Base-by-base conservation (phyloP, 2,888 invertebrate genomes). In the Caenorhabditis plicata region DNA sequence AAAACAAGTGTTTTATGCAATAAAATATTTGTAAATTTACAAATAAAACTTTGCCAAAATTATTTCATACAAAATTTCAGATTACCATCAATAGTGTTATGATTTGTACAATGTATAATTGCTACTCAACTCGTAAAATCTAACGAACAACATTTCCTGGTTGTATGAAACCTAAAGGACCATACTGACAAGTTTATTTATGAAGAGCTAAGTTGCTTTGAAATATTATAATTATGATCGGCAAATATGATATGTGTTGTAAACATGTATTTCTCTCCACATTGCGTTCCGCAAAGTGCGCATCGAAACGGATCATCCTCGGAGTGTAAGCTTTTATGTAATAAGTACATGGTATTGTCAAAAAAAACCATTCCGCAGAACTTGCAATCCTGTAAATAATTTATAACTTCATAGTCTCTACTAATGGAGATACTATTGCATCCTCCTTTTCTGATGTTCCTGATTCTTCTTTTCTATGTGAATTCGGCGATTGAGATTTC, bases 341-440 rank as follows among this genome's bases (percentile, higher is more conserved):
- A 86, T 84, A 94, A 92, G 84, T 93, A 94, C 52, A 95, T 86
- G 0, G 94, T 95, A 81, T 91, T 90, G 84, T 96, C 94, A 31
- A 92, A 91, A 84, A 93, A 96, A 41, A 90, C 88, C 79, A 96
- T 92, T 74, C 91, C 89, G 84, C 95, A 96, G 83, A 90, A 91
- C 22, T 88, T 86, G 83, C 94, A 94, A 62, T 74, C 72, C 68
- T 68, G 47, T 23, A 60, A 60, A 11, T 7, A 25, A 26, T 26
- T 13, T 15, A 15, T 45, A 36, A 32, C 4, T 27, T 11, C 27
- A 3, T 31, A 32, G 51, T 20, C 32, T 40, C 45, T 32, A 26
- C 35, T 36, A 54, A 38, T 26, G 13, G 29, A 9, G 7, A 29
- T 9, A 49, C 49, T 26, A 17, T 42, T 5, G 49, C 52, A 3